These are phyloP conservation scores for Caranx melampygus DNA, from an alignment of 2,113 vertebrate genomes.

Conservation along the genomic window DNA sequence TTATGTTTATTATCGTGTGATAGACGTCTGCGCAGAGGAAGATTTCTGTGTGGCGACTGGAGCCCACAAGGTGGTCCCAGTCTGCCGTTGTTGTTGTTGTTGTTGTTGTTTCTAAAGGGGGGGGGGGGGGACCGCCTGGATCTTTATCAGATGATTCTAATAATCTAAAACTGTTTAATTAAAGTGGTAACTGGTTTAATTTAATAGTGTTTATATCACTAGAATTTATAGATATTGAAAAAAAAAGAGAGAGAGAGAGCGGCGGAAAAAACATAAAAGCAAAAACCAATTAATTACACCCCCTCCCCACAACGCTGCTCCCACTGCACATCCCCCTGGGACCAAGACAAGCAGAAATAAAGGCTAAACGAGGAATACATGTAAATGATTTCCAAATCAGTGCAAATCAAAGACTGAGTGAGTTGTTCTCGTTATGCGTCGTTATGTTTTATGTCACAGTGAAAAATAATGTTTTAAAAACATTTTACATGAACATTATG, in stretches of 20 bases:
- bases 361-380: neutral
- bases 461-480: too few relatives aligned
- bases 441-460: too few relatives aligned
- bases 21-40: neutral
- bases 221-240: neutral
- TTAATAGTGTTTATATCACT: neutral
- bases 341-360: neutral
- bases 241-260: too few relatives aligned
- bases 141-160: neutral
- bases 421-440: too few relatives aligned
- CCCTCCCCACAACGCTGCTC: neutral
- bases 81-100: neutral
- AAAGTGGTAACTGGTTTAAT: neutral
- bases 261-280: neutral
- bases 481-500: too few relatives aligned
- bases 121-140: neutral
- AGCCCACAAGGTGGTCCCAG: neutral
- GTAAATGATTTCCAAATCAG: neutral
- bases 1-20: conserved; percentile 29
- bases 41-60: neutral
- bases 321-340: neutral
- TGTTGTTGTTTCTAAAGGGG: neutral
- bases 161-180: neutral
- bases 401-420: neutral
- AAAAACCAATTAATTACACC: too few relatives aligned